phyloP scores from a whole-genome alignment of 2,888 invertebrate genomes.

The Hirtodrosophila duncani region DNA sequence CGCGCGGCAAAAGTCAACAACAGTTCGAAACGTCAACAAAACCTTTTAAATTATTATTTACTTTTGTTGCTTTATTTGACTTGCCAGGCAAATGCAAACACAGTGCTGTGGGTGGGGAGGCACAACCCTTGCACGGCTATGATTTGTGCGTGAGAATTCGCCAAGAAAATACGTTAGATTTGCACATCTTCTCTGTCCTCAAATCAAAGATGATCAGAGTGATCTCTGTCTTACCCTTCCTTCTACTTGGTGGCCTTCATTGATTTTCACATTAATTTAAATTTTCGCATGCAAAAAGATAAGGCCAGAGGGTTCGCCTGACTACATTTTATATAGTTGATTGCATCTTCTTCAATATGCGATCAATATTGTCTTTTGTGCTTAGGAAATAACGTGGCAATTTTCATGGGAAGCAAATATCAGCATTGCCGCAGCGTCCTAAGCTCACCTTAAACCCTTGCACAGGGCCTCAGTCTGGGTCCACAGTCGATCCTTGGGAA shows the following conservation, averaged over 20 bases:
- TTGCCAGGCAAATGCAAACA: slow-evolving; percentile 42
- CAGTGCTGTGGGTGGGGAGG: slow-evolving; percentile 24
- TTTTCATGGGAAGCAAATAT: slow-evolving; percentile 76
- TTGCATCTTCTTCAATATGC: slow-evolving; percentile 75
- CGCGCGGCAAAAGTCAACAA: slow-evolving; percentile 74
- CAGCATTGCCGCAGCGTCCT: too few species aligned
- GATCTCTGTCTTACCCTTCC: not conserved
- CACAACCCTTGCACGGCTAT: slow-evolving; percentile 50
- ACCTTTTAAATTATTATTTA: slow-evolving; percentile 72
- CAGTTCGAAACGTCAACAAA: slow-evolving; percentile 72
- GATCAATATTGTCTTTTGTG: slow-evolving; percentile 73
- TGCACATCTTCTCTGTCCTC: too few species aligned
- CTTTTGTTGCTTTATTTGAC: slow-evolving; percentile 69
- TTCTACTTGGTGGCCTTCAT: slow-evolving; percentile 45
- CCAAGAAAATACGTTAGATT: slow-evolving; percentile 22
- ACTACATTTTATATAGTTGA: slow-evolving; percentile 73
- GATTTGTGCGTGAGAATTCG: slow-evolving; percentile 48
- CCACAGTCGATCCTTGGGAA: too few species aligned
- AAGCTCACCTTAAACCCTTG: slow-evolving; percentile 42
- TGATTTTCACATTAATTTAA: slow-evolving; percentile 67
- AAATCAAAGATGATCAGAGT: slow-evolving; percentile 1
- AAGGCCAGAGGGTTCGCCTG: slow-evolving; percentile 23
- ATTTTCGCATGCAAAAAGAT: slow-evolving; percentile 74
- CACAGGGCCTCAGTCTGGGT: slow-evolving; percentile 25
- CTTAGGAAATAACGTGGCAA: slow-evolving; percentile 38